Percentiles rank a stretch among this genome's conserved stretches.
Evolutionary conservation across 2,113 vertebrate species (phyloP).

Genomic region (Lanius collurio): DNA sequence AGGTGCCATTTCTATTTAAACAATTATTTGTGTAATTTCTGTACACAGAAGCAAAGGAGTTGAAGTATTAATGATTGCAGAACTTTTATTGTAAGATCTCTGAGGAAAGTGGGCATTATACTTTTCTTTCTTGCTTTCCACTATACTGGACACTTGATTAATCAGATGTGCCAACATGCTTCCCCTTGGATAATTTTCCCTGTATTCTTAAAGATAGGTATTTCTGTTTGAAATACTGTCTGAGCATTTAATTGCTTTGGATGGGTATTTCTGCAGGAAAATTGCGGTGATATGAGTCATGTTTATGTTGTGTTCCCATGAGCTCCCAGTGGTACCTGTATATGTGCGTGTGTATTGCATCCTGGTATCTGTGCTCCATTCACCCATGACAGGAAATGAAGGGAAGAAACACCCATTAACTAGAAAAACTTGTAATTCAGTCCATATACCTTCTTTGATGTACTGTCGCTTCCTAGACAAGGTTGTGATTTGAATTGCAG

Average conservation of each 20-base stretch:
- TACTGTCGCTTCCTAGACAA: not conserved
- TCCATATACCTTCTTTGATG: not conserved
- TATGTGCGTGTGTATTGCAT: not conserved
- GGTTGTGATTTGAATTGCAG: not conserved
- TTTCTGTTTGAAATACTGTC: not conserved
- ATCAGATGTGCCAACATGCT: not conserved
- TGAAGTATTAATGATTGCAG: not conserved
- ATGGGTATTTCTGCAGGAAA: not conserved
- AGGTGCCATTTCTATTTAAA: not conserved
- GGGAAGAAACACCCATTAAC: not conserved
- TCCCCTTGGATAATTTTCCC: not conserved
- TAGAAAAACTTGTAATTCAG: not conserved
- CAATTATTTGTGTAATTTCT: not conserved
- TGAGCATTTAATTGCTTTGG: not conserved
- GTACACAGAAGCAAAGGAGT: not conserved
- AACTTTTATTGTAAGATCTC: not conserved
- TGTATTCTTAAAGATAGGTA: not conserved
- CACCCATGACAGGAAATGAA: not conserved
- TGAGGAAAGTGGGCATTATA: not conserved
- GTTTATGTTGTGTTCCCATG: not conserved
- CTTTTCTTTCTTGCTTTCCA: not conserved
- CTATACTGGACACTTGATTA: not conserved
- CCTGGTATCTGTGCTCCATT: not conserved
- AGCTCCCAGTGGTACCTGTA: not conserved
- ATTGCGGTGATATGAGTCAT: rapidly evolving